Evolutionary conservation across 2,888 invertebrate genomes (phyloP).

Genomic region (Buathra laborator): DNA sequence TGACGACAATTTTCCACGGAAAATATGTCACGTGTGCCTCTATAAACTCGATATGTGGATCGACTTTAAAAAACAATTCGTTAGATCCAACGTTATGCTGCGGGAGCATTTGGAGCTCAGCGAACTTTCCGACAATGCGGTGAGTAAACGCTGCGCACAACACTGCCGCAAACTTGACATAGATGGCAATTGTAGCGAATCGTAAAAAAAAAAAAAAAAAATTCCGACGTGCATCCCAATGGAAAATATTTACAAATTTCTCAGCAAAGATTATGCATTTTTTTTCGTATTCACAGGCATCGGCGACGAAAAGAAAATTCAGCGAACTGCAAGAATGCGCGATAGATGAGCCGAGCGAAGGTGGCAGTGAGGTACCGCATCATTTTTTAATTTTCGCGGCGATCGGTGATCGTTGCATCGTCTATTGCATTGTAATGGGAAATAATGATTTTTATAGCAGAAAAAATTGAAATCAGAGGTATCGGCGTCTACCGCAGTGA

Average conservation of each 20-base stretch:
- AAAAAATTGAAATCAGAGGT: constrained; percentile 70
- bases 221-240: not conserved
- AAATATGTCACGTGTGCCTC: constrained; percentile 82
- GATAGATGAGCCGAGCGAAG: constrained; percentile 46
- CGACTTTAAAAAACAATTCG: constrained; percentile 81
- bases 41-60: constrained; percentile 83
- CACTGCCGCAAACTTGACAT: not conserved
- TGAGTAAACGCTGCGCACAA: constrained; percentile 59
- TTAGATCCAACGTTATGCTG: constrained; percentile 77
- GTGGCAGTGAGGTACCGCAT: constrained; percentile 49
- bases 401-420: too few species aligned
- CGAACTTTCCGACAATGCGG: constrained; percentile 70
- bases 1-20: constrained; percentile 77
- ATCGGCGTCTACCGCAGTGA: constrained; percentile 57
- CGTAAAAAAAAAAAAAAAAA: not conserved
- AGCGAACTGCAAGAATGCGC: constrained; percentile 42
- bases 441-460: constrained; percentile 59
- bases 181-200: not conserved
- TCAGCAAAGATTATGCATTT: not conserved
- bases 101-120: constrained; percentile 73
- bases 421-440: too few species aligned
- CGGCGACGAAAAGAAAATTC: constrained; percentile 58
- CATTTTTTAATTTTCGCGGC: not conserved
- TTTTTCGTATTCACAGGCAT: constrained; percentile 25
- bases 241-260: not conserved